Conservation (phyloP, 2,113 vertebrate genomes). For the Pomatorhinus ruficollis region DNA sequence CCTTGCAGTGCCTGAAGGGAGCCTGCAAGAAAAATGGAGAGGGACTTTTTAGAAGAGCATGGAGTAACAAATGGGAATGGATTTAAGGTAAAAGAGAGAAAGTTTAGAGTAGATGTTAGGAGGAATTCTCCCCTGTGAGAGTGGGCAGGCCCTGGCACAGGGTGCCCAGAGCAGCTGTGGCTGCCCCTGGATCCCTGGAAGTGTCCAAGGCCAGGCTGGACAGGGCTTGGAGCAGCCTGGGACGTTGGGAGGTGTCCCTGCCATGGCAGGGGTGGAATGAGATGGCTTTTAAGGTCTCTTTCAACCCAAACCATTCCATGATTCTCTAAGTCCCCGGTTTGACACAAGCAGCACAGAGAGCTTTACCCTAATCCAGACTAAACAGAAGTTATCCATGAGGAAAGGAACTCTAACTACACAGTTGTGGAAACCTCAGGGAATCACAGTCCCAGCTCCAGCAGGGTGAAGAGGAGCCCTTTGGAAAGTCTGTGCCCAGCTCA, state of each 20-base stretch:
- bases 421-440: neutral
- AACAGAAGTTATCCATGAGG: neutral
- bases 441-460: neutral
- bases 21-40: neutral
- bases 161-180: neutral
- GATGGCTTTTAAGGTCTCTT: neutral
- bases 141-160: neutral
- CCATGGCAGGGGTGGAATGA: too few relatives aligned
- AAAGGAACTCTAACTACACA: neutral
- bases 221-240: accelerated
- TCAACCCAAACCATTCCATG: neutral
- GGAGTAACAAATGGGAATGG: neutral
- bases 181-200: neutral
- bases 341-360: neutral
- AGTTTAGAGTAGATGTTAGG: neutral
- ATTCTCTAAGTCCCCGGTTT: neutral
- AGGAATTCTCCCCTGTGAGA: neutral
- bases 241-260: neutral
- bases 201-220: neutral
- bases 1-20: neutral
- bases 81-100: neutral
- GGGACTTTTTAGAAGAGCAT: neutral
- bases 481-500: neutral
- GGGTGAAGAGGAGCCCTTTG: neutral
- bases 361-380: neutral